Evolutionary conservation across 2,888 invertebrate genomes (phyloP).

Genomic region (Subacronicta megacephala): DNA sequence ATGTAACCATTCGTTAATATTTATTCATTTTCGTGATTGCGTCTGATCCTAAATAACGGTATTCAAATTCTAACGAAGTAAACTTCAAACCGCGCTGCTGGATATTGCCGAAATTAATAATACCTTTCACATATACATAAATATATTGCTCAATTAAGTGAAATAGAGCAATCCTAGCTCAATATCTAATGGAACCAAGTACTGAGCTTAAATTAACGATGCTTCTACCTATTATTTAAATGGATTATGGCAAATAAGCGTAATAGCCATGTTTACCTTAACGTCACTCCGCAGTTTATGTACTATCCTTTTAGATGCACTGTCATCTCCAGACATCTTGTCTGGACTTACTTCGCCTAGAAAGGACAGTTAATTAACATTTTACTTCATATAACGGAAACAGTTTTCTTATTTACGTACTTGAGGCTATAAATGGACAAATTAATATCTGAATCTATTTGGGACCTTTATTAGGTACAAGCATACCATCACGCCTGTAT

Average conservation of each 20-base stretch:
- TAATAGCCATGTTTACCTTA: constrained; percentile 84
- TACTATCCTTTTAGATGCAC: constrained; percentile 93
- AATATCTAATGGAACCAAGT: not conserved
- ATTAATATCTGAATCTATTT: not conserved
- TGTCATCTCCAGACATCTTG: constrained; percentile 89
- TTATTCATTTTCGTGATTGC: not conserved
- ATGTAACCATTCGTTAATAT: too few species aligned
- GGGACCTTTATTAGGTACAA: not conserved
- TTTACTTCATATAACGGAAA: constrained; percentile 3
- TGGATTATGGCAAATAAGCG: not conserved
- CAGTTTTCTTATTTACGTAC: constrained; percentile 15
- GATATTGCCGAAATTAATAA: constrained; percentile 3
- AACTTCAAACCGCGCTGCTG: not conserved
- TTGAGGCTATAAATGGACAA: constrained; percentile 16
- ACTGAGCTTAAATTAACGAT: not conserved
- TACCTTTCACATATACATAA: not conserved
- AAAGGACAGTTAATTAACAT: constrained; percentile 41
- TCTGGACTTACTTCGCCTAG: constrained; percentile 82
- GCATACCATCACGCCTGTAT: too few species aligned
- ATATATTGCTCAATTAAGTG: not conserved
- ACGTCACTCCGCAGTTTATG: constrained; percentile 96
- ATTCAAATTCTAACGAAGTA: constrained; percentile 17
- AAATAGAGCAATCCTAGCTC: not conserved
- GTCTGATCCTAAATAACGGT: constrained; percentile 11
- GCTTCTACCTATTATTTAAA: not conserved